phyloP scores from a whole-genome alignment of 1,140 invertebrate species.

The Dysdera silvatica region DNA sequence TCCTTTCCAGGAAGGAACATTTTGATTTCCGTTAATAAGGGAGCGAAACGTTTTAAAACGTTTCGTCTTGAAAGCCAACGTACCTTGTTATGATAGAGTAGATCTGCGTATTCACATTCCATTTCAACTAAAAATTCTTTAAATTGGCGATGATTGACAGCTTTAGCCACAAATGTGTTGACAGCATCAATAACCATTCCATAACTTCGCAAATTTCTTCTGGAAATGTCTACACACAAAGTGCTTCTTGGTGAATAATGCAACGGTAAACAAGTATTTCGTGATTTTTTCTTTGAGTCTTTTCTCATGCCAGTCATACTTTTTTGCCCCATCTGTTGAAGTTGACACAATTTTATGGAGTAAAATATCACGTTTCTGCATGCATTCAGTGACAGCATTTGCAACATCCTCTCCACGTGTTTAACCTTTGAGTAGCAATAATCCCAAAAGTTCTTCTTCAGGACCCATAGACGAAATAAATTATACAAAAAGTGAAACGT shows the following conservation, averaged over 20 bases:
- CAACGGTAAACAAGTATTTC: neutral
- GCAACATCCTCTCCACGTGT: neutral
- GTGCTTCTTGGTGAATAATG: neutral
- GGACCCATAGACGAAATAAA: neutral
- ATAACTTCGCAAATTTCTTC: neutral
- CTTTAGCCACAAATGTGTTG: neutral
- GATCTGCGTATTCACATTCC: neutral
- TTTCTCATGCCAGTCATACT: neutral
- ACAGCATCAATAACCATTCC: neutral
- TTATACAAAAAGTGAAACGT: slow-evolving; percentile 14
- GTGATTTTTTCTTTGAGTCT: neutral
- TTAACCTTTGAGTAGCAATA: slow-evolving; percentile 5
- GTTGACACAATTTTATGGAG: neutral
- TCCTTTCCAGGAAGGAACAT: neutral
- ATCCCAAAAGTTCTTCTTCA: slow-evolving; percentile 15
- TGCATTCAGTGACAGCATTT: slow-evolving; percentile 5
- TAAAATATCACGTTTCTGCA: neutral
- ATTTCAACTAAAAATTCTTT: too few relatives aligned
- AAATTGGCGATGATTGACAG: neutral
- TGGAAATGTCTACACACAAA: neutral
- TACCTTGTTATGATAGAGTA: neutral
- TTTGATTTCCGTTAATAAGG: neutral
- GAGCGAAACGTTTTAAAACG: neutral
- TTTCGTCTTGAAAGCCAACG: neutral
- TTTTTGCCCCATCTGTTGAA: neutral